Conservation (phyloP, 2,113 vertebrate species). For the Thunnus maccoyii region DNA sequence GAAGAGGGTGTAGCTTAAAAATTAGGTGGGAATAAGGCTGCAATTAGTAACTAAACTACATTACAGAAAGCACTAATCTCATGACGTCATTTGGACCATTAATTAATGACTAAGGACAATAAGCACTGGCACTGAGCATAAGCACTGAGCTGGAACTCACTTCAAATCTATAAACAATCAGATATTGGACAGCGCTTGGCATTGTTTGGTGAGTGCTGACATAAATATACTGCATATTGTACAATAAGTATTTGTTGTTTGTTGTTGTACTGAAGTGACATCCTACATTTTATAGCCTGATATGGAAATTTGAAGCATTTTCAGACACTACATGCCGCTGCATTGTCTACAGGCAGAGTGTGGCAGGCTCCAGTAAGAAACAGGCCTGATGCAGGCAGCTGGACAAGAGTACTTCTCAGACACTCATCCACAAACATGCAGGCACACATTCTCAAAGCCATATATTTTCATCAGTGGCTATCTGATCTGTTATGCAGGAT, state of each 20-base stretch:
- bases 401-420: slow-evolving; percentile 30
- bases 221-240: not conserved
- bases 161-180: slow-evolving; percentile 19
- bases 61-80: not conserved
- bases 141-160: not conserved
- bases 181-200: not conserved
- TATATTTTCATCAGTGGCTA: slow-evolving; percentile 81
- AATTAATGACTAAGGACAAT: not conserved
- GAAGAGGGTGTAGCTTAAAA: slow-evolving; percentile 9
- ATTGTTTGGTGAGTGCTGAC: not conserved
- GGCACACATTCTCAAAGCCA: slow-evolving; percentile 64
- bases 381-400: slow-evolving; percentile 31
- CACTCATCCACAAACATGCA: slow-evolving; percentile 45
- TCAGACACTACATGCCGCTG: not conserved
- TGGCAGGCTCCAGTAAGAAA: slow-evolving; percentile 39
- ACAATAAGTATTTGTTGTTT: not conserved
- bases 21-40: not conserved
- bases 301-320: slow-evolving; percentile 1
- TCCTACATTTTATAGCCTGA: not conserved
- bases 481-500: slow-evolving; percentile 74
- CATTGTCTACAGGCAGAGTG: slow-evolving; percentile 35
- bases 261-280: not conserved
- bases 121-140: not conserved
- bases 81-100: slow-evolving; percentile 5
- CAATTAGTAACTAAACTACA: not conserved